These are phyloP conservation scores for Oligia fasciuncula DNA, from an alignment of 2,888 invertebrate genomes.

Conservation along the genomic window DNA sequence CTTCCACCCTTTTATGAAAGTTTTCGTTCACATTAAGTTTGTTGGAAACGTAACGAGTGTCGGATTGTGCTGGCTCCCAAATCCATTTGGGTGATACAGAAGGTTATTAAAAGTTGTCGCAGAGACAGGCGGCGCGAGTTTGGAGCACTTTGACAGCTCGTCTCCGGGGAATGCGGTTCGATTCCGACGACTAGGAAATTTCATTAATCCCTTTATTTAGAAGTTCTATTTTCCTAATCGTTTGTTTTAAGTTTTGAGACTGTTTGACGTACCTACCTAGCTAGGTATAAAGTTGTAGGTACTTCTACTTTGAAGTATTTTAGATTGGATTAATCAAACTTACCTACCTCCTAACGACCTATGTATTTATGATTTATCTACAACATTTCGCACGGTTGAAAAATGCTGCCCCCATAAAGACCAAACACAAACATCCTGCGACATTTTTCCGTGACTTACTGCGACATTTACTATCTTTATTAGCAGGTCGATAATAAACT, in stretches of 20 bases:
- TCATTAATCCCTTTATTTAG: slow-evolving; percentile 85
- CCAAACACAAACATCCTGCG: slow-evolving; percentile 59
- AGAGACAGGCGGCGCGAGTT: slow-evolving; percentile 82
- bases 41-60: slow-evolving; percentile 75
- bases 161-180: slow-evolving; percentile 82
- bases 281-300: slow-evolving; percentile 6
- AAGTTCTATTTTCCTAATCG: slow-evolving; percentile 76
- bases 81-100: slow-evolving; percentile 87
- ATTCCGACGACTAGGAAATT: slow-evolving; percentile 85
- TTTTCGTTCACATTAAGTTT: slow-evolving; percentile 65
- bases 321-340: slow-evolving; percentile 5
- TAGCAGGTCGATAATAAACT: slow-evolving; percentile 83
- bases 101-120: slow-evolving; percentile 89
- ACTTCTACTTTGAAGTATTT: slow-evolving; percentile 5
- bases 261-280: slow-evolving; percentile 38
- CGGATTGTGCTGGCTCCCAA: slow-evolving; percentile 75
- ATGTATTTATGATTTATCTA: slow-evolving; percentile 31
- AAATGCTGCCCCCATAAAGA: slow-evolving; percentile 55
- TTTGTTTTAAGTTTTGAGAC: slow-evolving; percentile 61
- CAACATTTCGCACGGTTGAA: slow-evolving; percentile 34
- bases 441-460: slow-evolving; percentile 68
- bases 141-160: slow-evolving; percentile 84
- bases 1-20: slow-evolving; percentile 64
- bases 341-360: slow-evolving; percentile 25
- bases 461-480: slow-evolving; percentile 87